phyloP scores from a whole-genome alignment of 1,140 invertebrate genomes.

The Tribolium castaneum region DNA sequence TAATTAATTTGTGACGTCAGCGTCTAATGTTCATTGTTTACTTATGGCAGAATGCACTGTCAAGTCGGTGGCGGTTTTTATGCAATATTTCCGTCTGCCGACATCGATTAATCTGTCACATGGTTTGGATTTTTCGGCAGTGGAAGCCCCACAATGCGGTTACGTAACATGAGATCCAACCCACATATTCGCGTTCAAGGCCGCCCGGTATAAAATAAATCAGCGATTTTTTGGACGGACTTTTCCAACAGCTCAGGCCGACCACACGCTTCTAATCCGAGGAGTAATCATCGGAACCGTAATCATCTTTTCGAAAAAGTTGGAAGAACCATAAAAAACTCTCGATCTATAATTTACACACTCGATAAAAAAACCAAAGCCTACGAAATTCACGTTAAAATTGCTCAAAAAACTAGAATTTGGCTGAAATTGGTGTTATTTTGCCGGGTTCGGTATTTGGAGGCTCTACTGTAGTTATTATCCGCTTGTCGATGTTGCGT shows the following conservation, averaged over 20 bases:
- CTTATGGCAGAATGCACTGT: not conserved
- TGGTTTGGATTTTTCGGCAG: slow-evolving; percentile 17
- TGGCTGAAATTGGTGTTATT: no score
- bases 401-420: no score
- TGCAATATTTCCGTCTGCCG: not conserved
- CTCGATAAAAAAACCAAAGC: no score
- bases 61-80: not conserved
- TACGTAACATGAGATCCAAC: slow-evolving; percentile 25
- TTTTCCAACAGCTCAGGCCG: not conserved
- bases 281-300: no score
- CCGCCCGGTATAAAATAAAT: slow-evolving; percentile 31
- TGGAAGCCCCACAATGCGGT: slow-evolving; percentile 19
- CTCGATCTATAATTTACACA: no score
- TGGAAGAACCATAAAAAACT: no score
- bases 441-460: no score
- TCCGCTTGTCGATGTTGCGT: no score
- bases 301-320: no score
- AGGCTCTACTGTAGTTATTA: no score
- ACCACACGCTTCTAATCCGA: no score
- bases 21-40: slow-evolving; percentile 6
- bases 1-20: slow-evolving; percentile 16
- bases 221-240: not conserved
- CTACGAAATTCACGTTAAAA: no score
- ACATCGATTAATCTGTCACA: not conserved
- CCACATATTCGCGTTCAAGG: slow-evolving; percentile 23